Conservation (phyloP, 2,113 vertebrate genomes). For the Pungitius pungitius region DNA sequence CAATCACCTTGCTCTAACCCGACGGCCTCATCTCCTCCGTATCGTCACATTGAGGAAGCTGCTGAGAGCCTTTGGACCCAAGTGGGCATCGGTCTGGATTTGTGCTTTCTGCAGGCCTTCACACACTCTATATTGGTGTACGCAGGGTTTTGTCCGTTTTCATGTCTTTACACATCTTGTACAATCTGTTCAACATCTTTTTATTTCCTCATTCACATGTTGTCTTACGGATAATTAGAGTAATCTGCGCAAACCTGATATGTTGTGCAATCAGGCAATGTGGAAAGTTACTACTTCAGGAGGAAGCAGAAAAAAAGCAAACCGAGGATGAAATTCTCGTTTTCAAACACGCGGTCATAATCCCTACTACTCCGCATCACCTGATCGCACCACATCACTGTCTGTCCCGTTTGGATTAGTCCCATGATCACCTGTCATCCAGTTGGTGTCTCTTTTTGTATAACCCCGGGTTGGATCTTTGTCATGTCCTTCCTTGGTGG, state of each 20-base stretch:
- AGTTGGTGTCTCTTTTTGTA: slow-evolving; percentile 38
- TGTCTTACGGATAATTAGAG: not conserved
- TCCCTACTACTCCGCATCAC: too few relatives aligned
- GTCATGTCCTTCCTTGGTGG: not conserved
- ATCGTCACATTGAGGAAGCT: not conserved
- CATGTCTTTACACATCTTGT: slow-evolving; percentile 10
- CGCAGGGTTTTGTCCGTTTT: slow-evolving; percentile 21
- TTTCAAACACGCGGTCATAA: too few relatives aligned
- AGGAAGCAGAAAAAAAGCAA: not conserved
- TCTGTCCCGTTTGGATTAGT: slow-evolving; percentile 40
- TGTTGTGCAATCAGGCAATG: not conserved
- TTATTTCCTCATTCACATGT: slow-evolving; percentile 41
- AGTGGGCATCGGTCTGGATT: not conserved
- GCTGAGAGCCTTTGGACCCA: not conserved
- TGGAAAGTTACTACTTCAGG: not conserved
- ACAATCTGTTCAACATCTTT: slow-evolving; percentile 23
- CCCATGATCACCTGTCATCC: slow-evolving; percentile 45
- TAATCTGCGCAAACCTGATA: not conserved
- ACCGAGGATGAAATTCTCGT: not conserved
- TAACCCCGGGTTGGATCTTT: not conserved
- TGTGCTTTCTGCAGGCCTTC: not conserved
- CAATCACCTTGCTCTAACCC: slow-evolving; percentile 23
- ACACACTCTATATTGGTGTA: slow-evolving; percentile 5
- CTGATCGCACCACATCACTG: slow-evolving; percentile 29
- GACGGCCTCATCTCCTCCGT: slow-evolving; percentile 2